Percentiles rank a stretch among this genome's conserved stretches.
Evolutionary conservation across 2,888 invertebrate genomes (phyloP).

Genomic region (Galerucella pusilla): DNA sequence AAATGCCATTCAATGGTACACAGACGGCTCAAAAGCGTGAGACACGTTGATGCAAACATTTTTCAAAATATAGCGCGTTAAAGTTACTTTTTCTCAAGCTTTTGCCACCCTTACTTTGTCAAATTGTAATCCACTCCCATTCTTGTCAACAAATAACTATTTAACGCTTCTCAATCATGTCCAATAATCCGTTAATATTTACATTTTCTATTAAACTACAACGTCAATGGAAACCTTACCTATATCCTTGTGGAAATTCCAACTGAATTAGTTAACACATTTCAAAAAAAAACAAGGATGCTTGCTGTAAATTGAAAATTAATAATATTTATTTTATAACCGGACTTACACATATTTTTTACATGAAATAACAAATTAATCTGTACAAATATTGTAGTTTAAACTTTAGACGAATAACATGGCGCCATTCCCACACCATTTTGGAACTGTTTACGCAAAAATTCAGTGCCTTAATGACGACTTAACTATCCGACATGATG

Average conservation of each 20-base stretch:
- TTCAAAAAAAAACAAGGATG: not conserved
- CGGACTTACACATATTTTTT: not conserved
- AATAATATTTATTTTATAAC: not conserved
- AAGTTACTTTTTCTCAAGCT: not conserved
- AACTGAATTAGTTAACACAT: slow-evolving; percentile 1
- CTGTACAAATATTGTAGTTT: not conserved
- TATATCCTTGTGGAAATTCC: slow-evolving; percentile 3
- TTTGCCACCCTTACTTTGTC: no score
- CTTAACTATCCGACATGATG: no score
- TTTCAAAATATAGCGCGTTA: no score
- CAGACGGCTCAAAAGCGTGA: no score
- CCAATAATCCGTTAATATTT: not conserved
- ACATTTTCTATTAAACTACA: not conserved
- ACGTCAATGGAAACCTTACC: not conserved
- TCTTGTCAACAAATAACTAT: not conserved
- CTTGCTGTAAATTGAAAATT: not conserved
- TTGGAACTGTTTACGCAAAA: no score
- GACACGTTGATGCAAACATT: no score
- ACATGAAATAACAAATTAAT: not conserved
- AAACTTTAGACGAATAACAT: not conserved
- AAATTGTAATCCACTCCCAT: not conserved
- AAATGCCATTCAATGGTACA: no score
- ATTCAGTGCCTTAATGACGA: no score
- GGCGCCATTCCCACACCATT: not conserved
- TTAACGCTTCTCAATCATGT: not conserved